Percentiles rank a stretch among this genome's conserved stretches.
These are phyloP conservation scores for Hylomyscus alleni DNA, from an alignment of 2,797 vertebrate species.

Conservation along the genomic window DNA sequence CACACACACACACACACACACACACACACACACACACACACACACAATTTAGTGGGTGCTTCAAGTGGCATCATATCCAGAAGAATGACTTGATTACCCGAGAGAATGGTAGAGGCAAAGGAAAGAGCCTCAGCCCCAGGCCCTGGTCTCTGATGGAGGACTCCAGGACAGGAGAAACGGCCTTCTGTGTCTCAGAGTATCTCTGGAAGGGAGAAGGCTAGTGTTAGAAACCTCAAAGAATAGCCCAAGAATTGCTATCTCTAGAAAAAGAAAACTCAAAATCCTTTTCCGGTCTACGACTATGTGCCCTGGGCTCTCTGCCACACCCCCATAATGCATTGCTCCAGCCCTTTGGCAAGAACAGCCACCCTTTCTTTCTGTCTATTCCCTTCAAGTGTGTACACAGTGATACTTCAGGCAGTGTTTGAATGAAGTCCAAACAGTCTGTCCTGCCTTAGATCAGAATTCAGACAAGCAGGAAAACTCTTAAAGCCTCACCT, in stretches of 20 bases:
- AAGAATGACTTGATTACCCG: background rate
- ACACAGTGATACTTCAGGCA: slow-evolving; percentile 83
- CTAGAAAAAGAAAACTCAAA: slow-evolving; percentile 70
- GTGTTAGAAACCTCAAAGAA: background rate
- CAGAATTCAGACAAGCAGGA: slow-evolving; percentile 84
- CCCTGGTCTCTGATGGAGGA: background rate
- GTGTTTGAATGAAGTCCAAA: slow-evolving; percentile 87
- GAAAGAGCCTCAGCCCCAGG: background rate
- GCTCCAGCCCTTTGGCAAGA: slow-evolving; percentile 77
- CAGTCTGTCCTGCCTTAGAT: slow-evolving; percentile 83
- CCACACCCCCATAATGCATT: slow-evolving; percentile 76
- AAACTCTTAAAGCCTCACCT: slow-evolving; percentile 87
- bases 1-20: no score
- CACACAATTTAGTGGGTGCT: background rate
- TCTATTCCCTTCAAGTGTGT: slow-evolving; percentile 77
- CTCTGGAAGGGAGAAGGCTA: background rate
- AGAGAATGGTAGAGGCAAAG: background rate
- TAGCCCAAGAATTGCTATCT: background rate
- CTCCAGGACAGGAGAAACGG: background rate
- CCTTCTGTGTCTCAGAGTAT: background rate
- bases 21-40: no score
- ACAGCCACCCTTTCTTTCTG: slow-evolving; percentile 84
- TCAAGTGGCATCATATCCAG: background rate
- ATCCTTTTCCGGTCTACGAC: background rate
- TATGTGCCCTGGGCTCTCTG: slow-evolving; percentile 50